Evolutionary conservation across 2,113 vertebrate genomes (phyloP).

Genomic region (Prietella phreatophila): DNA sequence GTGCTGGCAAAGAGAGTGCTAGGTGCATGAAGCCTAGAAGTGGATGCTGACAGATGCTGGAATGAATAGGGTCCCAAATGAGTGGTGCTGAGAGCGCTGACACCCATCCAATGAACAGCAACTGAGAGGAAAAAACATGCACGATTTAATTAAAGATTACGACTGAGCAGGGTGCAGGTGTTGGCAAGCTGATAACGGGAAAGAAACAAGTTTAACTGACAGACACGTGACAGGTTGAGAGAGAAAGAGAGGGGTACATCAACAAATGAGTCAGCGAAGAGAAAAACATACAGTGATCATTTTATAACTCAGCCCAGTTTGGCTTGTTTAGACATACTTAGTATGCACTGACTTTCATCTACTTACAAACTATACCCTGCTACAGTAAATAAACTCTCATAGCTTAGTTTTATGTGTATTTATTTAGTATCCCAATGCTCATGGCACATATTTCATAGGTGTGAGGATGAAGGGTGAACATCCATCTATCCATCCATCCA

Average conservation of each 20-base stretch:
- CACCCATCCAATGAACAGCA: constrained; percentile 13
- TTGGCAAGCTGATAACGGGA: constrained; percentile 12
- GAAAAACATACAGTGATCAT: constrained; percentile 37
- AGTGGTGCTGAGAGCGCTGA: constrained; percentile 1
- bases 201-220: constrained; percentile 29
- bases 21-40: constrained; percentile 32
- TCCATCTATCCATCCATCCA: too few species aligned
- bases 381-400: constrained; percentile 27
- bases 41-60: constrained; percentile 34
- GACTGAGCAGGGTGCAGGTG: constrained; percentile 16
- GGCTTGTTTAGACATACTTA: constrained; percentile 47
- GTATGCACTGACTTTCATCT: constrained; percentile 26
- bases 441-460: too few species aligned
- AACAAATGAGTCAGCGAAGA: constrained; percentile 8
- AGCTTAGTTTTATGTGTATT: constrained; percentile 24
- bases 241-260: not conserved
- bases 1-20: not conserved
- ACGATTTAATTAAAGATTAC: constrained; percentile 45
- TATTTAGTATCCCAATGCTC: constrained; percentile 23
- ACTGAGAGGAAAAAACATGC: not conserved
- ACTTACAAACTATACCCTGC: constrained; percentile 28
- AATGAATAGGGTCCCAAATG: constrained; percentile 8
- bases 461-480: too few species aligned
- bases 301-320: constrained; percentile 28
- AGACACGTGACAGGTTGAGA: constrained; percentile 29